Evolutionary conservation across 2,888 invertebrate species (phyloP), one percentile per base, ranked within the genome.

Genomic region (Gordius sp.): DNA sequence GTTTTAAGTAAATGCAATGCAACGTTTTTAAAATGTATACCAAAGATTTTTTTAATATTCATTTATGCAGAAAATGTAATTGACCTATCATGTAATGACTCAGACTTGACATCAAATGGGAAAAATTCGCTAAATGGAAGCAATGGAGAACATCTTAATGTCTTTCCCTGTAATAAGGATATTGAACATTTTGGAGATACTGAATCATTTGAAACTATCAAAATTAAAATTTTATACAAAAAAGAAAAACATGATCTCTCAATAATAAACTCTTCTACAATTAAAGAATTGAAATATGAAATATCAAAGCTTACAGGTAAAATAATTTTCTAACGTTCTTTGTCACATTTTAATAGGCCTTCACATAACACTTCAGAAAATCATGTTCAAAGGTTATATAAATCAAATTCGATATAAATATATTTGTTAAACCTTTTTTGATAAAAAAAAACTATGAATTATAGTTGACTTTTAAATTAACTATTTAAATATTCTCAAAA

Each of bases 231-330:
- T 4, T 20, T 47, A n/a, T 47, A 18, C 20, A 47, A 47, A 47
- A 47, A 47, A 47, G 47, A 47, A 47, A 47, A 47, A 47, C 20
- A 47, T 47, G 47, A 47, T 47, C 8, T 47, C 8, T 23, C 47
- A 47, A 47, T 47, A 23, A 47, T 18, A 47, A 4, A n/a, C 8
- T n/a, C 47, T n/a, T 13, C 47, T 20, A 47, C 47, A 18, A 47
- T 47, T 47, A 47, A 47, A 47, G 47, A 47, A 18, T 47, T 47
- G 23, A 47, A 47, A 47, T 13, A 47, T 18, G 47, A 47, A 47
- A 20, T 47, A 4, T n/a, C 4, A 4, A 47, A 47, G 20, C 8
- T 4, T 4, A 47, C 47, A n/a, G 47, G 47, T 47, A n/a, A n/a
- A 33, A 33, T 33, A 33, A 33, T 33, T 33, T 33, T 33, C 39